phyloP scores from a whole-genome alignment of 37 sponge, comb jelly and placozoan genomes.

The Tethya wilhelma region DNA sequence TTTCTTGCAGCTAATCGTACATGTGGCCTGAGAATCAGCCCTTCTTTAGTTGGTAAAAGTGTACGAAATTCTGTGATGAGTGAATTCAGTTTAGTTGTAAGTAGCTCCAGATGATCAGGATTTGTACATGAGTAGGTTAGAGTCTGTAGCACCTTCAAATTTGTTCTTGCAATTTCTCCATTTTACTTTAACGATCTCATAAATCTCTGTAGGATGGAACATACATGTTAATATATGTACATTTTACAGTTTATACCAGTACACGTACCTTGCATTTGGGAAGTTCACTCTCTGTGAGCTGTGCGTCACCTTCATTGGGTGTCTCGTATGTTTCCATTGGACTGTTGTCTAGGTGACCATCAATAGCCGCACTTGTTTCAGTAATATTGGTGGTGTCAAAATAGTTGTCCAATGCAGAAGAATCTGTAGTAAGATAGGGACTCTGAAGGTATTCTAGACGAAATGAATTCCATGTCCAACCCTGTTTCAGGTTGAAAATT shows the following conservation, averaged over 20 bases:
- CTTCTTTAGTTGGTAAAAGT: slow-evolving; percentile 6
- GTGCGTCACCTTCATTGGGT: background rate
- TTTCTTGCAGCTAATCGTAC: slow-evolving; percentile 20
- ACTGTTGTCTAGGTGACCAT: background rate
- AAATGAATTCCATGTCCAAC: slow-evolving; percentile 3
- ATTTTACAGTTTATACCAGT: background rate
- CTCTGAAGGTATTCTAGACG: background rate
- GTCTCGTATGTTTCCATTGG: background rate
- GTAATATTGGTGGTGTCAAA: too few relatives aligned
- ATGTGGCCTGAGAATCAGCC: slow-evolving; percentile 14
- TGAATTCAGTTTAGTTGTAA: slow-evolving; percentile 12
- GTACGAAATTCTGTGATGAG: slow-evolving; percentile 10
- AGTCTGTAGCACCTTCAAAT: slow-evolving; percentile 12
- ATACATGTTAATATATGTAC: background rate
- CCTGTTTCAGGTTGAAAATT: background rate
- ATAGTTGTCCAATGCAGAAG: background rate
- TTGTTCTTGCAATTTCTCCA: slow-evolving; percentile 8
- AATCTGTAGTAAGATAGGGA: slow-evolving; percentile 2
- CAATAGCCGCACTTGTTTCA: background rate
- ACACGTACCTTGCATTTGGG: slow-evolving; percentile 17
- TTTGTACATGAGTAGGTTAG: too few relatives aligned
- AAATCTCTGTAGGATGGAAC: background rate
- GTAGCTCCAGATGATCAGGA: background rate
- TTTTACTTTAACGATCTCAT: slow-evolving; percentile 8
- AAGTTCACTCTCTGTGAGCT: too few relatives aligned